Conservation (phyloP, 1,140 invertebrate genomes). For the Dysdera silvatica region DNA sequence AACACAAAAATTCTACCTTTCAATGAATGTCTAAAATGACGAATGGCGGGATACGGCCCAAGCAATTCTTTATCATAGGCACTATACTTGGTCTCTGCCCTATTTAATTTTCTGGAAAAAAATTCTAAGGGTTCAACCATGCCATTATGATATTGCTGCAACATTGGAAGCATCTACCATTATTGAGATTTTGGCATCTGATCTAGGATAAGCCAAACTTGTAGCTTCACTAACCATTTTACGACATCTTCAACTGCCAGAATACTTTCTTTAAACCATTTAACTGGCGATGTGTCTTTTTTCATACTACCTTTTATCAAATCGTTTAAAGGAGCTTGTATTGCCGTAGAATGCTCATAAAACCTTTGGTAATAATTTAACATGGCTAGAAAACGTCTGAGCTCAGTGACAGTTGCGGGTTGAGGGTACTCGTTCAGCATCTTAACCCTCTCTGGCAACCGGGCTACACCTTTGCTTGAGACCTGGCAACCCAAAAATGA, state of each 20-base stretch:
- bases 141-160: conserved; percentile 4
- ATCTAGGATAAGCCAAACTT: conserved; percentile 32
- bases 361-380: conserved; percentile 44
- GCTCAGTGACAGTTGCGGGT: conserved; percentile 37
- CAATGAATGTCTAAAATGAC: conserved; percentile 36
- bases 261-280: background rate
- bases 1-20: conserved; percentile 38
- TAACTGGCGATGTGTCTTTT: background rate
- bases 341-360: conserved; percentile 33
- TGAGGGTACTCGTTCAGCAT: conserved; percentile 39
- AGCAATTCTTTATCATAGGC: conserved; percentile 36
- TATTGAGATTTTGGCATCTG: conserved; percentile 1
- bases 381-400: conserved; percentile 39
- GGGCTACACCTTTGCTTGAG: conserved; percentile 32
- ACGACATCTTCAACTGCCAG: background rate
- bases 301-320: background rate
- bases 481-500: conserved; percentile 39
- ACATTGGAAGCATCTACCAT: conserved; percentile 23
- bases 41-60: conserved; percentile 33
- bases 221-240: background rate
- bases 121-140: conserved; percentile 19
- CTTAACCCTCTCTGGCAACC: conserved; percentile 38
- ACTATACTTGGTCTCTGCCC: conserved; percentile 25
- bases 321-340: conserved; percentile 19
- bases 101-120: conserved; percentile 26